These are phyloP conservation scores for Sarcoramphus papa DNA, from an alignment of 2,797 vertebrate genomes.

Conservation along the genomic window DNA sequence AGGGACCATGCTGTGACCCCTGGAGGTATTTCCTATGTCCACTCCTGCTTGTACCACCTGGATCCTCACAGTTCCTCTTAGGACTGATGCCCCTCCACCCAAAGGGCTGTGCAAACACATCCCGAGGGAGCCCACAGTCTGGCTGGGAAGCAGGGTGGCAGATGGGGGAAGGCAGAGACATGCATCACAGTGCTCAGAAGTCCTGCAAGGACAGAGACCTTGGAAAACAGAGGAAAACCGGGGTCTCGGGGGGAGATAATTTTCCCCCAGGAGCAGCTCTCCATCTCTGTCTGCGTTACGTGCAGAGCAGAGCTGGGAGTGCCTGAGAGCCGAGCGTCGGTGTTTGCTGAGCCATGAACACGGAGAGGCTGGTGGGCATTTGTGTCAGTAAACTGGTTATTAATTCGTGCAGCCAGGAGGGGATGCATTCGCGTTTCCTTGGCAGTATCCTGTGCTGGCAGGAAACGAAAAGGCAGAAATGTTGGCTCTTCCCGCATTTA, in stretches of 20 bases:
- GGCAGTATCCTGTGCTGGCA: neutral
- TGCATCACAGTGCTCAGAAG: neutral
- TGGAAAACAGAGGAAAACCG: neutral
- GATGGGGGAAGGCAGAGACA: accelerated
- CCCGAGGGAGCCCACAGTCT: accelerated
- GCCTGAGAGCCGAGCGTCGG: accelerated
- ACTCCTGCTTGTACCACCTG: accelerated
- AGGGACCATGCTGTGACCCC: neutral
- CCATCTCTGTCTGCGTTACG: accelerated
- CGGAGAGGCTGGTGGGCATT: neutral
- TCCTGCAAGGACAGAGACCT: neutral
- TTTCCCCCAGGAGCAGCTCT: neutral
- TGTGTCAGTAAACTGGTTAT: neutral
- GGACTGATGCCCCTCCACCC: accelerated
- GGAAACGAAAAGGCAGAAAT: neutral
- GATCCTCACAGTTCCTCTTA: neutral
- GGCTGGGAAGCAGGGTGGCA: accelerated
- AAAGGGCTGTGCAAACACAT: neutral
- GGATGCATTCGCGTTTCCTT: neutral
- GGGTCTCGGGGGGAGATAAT: accelerated
- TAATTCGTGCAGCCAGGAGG: neutral
- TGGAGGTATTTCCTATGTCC: neutral
- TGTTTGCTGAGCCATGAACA: neutral
- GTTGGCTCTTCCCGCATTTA: accelerated
- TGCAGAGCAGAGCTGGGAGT: neutral